Evolutionary conservation across 2,888 invertebrate species (phyloP), one percentile per base, ranked within the genome.

Genomic region (Tuta absoluta): DNA sequence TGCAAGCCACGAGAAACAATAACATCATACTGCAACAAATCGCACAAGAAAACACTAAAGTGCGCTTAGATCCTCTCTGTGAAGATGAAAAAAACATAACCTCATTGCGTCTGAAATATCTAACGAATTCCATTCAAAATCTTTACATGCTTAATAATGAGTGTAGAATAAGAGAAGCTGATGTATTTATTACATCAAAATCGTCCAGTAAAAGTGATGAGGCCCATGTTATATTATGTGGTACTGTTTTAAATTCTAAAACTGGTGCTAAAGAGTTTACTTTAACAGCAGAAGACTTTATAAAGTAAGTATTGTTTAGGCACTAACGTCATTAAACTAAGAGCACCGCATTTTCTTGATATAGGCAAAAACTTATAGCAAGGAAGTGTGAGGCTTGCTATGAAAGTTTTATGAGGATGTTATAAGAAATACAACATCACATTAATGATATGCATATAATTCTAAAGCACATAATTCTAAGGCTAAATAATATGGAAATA

Each of bases 241-340:
- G 94, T 1, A 86, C 93, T 33, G 94, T 95, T 1, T 80, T 93
- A 33, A 94, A 94, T 89, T 80, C 86, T 7, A 84, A 86, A 66
- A 86, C 86, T n/a, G 92, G 93, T 66, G 78, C 80, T 24, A 94
- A 94, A 79, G 93, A 93, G 75, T 84, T 68, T 2, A 65, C 66
- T 48, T 75, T 92, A n/a, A 89, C 75, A 53, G 88, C 92, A 67
- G 78, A 86, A 49, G 89, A 92, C n/a, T 93, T 93, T 78, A 86
- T 92, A 70, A 89, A 87, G 93, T 93, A 83, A 74, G 67, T 65
- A 14, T 49, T 19, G 24, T 67, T 19, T 21, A 51, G n/a, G n/a
- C 17, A 45, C 0, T 1, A 11, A 7, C 17, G 3, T 17, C 11
- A 17, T n/a, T 45, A 7, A 1, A 45, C 8, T 45, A n/a, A 8